Percentiles rank a stretch among this genome's conserved stretches.
Conservation (phyloP, 2,797 vertebrate genomes). For the Micrastur ruficollis region DNA sequence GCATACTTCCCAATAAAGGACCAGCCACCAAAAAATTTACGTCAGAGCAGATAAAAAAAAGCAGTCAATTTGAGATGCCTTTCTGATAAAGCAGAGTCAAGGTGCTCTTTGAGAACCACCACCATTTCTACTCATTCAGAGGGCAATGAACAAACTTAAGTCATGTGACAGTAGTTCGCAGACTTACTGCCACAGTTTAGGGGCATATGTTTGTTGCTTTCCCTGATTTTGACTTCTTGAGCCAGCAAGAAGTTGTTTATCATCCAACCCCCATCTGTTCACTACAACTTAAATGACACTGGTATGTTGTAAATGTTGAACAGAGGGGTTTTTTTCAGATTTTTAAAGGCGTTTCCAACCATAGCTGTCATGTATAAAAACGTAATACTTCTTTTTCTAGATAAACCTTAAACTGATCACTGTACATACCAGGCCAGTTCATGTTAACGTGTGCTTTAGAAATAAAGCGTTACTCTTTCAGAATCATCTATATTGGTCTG, state of each 20-base stretch:
- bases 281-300: not conserved
- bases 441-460: not conserved
- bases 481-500: not conserved
- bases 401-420: not conserved
- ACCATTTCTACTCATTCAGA: not conserved
- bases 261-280: not conserved
- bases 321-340: rapidly evolving
- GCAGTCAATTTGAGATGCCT: not conserved
- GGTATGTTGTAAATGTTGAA: not conserved
- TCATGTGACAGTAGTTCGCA: not conserved
- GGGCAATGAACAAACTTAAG: not conserved
- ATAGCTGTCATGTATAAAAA: not conserved
- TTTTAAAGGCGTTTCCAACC: not conserved
- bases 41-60: not conserved
- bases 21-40: not conserved
- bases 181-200: not conserved
- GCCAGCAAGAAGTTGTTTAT: not conserved
- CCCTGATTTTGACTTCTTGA: not conserved
- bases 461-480: not conserved
- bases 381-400: not conserved
- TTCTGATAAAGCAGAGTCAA: not conserved
- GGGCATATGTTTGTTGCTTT: not conserved
- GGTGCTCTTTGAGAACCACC: not conserved
- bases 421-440: not conserved
- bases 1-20: not conserved